Base-by-base conservation (phyloP, 1,140 invertebrate genomes). In the Diuraphis noxia region DNA sequence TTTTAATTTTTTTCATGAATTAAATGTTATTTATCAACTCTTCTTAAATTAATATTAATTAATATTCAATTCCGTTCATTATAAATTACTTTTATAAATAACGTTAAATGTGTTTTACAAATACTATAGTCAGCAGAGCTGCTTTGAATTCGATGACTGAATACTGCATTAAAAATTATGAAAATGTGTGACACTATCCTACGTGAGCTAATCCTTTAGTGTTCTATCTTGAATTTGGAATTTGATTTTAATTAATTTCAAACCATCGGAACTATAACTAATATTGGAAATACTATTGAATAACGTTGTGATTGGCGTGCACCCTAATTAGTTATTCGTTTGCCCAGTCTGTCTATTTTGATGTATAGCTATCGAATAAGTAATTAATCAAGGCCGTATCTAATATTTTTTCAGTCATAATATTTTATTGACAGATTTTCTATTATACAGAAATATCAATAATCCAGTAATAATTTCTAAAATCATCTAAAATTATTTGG, bases 321-420 rank as follows among this genome's bases (percentile, higher is more conserved):
- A 49, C 19, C 84, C 84, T 86, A 86, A 86, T 86, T 86, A 86
- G 43, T 86, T 10, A 82, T 82, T 82, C 23, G 25, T 49, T n/a
- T 86, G 43, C n/a, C 4, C 17, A 8, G 82, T 19, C 30, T 84
- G 82, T 84, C 41, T 43, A n/a, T 1, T 43, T 43, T 86, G 84
- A 86, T 43, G n/a, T 86, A 36, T 49, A 46, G 43, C 19, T 86
- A 49, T 36, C 41, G 17, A 86, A n/a, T 49, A 36, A 49, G 84
- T 86, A 86, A 86, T 86, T 86, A 86, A 86, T 86, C 43, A 86
- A 86, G 43, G 21, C 49, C n/a, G 30, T 0, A n/a, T 84, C 13
- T 43, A n/a, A 43, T n/a, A 43, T 84, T 23, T 46, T 86, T 2
- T 36, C 41, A 46, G 34, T 49, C 13, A 8, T 86, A 49, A 49